These are phyloP conservation scores for Bufo gargarizans DNA, from an alignment of 2,113 vertebrate genomes.

Conservation along the genomic window DNA sequence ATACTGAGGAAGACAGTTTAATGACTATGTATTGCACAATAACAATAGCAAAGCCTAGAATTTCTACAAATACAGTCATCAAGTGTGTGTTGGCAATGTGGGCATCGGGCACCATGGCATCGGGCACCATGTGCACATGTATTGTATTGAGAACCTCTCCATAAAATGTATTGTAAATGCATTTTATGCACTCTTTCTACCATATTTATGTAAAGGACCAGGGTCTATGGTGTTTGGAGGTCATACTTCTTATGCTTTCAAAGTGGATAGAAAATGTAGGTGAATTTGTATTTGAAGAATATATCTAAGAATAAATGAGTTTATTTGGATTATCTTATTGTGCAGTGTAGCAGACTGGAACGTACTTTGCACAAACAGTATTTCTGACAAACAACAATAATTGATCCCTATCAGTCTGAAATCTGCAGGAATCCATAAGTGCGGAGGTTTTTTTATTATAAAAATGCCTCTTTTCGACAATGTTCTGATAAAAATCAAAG, in stretches of 20 bases:
- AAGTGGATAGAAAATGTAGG: neutral
- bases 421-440: neutral
- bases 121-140: neutral
- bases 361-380: neutral
- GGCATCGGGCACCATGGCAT: neutral
- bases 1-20: neutral
- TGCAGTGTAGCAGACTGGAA: neutral
- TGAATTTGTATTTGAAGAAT: neutral
- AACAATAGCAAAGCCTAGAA: neutral
- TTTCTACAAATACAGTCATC: slow-evolving; percentile 3
- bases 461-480: neutral
- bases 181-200: no score
- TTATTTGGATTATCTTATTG: neutral
- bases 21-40: slow-evolving; percentile 16
- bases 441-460: neutral
- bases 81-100: neutral
- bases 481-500: neutral
- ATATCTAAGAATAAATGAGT: neutral
- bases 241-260: no score
- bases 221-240: neutral
- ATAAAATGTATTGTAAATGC: neutral
- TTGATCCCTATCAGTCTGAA: neutral
- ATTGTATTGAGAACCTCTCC: neutral
- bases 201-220: no score
- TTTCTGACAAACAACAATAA: neutral